These are phyloP conservation scores for Montipora foliosa DNA, from an alignment of 64 coral and sea anemone genomes.

Conservation along the genomic window DNA sequence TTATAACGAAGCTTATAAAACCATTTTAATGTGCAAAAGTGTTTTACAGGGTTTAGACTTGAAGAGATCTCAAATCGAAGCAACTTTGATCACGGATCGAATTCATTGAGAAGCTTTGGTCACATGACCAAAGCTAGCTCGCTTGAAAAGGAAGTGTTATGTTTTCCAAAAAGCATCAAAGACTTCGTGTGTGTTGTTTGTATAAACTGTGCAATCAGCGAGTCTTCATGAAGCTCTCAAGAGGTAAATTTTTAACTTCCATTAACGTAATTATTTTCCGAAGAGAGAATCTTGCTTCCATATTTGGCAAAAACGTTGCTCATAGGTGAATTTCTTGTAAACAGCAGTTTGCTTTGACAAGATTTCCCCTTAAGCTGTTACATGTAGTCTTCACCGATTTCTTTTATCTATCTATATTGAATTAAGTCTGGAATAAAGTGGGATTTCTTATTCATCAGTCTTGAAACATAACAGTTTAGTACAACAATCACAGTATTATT, in stretches of 20 bases:
- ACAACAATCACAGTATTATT: too few species aligned
- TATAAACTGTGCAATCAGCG: conserved; percentile 11
- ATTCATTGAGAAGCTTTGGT: background rate
- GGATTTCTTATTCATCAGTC: background rate
- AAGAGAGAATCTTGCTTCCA: conserved; percentile 21
- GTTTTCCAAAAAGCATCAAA: conserved; percentile 8
- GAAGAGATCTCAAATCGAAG: too few species aligned
- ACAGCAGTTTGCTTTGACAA: background rate
- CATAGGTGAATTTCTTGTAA: conserved; percentile 26
- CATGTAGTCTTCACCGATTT: background rate
- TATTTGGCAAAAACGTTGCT: conserved; percentile 31
- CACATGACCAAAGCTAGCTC: background rate
- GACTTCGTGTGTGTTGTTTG: background rate
- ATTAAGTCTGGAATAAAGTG: background rate
- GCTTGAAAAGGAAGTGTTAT: conserved; percentile 14
- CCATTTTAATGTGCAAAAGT: too few species aligned
- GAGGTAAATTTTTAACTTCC: background rate
- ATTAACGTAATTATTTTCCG: conserved; percentile 48
- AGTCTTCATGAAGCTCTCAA: background rate
- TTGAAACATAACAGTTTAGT: too few species aligned
- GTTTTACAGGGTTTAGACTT: too few species aligned
- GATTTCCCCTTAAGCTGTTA: background rate
- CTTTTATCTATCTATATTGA: background rate
- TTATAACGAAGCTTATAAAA: too few species aligned
- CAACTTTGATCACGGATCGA: background rate